Percentiles rank a stretch among this genome's conserved stretches.
These are phyloP conservation scores for Venustaconcha ellipsiformis DNA, from an alignment of 1,140 invertebrate genomes.

Conservation along the genomic window DNA sequence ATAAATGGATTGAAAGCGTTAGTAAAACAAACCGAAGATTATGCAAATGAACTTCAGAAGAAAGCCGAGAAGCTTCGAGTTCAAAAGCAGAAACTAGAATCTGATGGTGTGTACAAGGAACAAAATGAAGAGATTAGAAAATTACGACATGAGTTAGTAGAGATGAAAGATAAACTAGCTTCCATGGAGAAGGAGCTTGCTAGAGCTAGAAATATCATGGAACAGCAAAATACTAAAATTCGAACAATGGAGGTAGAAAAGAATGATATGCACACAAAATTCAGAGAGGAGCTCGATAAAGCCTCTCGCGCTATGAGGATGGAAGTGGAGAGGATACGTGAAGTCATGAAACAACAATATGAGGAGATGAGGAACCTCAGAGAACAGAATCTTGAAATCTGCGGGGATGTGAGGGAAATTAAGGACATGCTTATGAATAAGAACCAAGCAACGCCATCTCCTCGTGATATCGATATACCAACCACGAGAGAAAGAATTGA, in stretches of 20 bases:
- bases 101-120: conserved; percentile 43
- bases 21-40: conserved; percentile 52
- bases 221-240: conserved; percentile 49
- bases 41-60: conserved; percentile 47
- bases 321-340: conserved; percentile 60
- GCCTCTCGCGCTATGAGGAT: conserved; percentile 52
- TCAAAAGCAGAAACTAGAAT: conserved; percentile 43
- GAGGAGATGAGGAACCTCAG: conserved; percentile 55
- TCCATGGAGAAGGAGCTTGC: conserved; percentile 52
- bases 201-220: conserved; percentile 45
- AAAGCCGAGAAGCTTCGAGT: conserved; percentile 43
- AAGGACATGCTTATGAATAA: conserved; percentile 47
- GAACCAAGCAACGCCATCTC: conserved; percentile 14
- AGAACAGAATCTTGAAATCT: conserved; percentile 54
- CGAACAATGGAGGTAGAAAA: conserved; percentile 44
- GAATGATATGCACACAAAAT: conserved; percentile 38
- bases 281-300: conserved; percentile 53
- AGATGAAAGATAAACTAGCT: conserved; percentile 43
- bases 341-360: conserved; percentile 59
- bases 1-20: conserved; percentile 49
- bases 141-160: conserved; percentile 44
- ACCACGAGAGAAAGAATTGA: conserved; percentile 22
- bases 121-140: conserved; percentile 53
- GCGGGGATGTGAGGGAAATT: conserved; percentile 53
- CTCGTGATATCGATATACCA: neutral